Base-by-base conservation (phyloP, 2,113 vertebrate species). In the Toxotes jaculatrix region DNA sequence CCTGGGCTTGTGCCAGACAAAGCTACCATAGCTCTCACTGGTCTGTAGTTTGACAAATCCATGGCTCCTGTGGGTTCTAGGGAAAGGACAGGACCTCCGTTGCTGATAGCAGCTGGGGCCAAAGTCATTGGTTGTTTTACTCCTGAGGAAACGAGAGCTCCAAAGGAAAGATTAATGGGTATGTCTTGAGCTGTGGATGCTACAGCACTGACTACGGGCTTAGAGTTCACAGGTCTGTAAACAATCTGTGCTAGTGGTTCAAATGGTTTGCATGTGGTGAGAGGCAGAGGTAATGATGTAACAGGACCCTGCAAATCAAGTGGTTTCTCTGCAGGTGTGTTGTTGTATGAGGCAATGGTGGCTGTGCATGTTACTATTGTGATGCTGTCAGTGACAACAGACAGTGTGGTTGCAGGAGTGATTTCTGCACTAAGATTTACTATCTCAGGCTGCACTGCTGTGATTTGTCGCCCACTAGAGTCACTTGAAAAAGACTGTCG, bases 31-130 rank as follows among this genome's bases (percentile, higher is more conserved):
- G 97, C 96, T 90, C 94, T 96, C 60, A 97, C 89, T 78, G 97
- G 96, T 90, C 96, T 99, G 45, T 97, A 95, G 67, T 97, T 98
- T 89, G 97, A 98, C 31, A 99, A 95, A 87, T 99, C 98, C 88
- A 99, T 97, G 5, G 92, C 97, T 61, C 93, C 96, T 76, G 92
- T 94, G 23, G 96, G 95, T 71, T 94, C 93, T 14, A 91, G 38
- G 42, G 85, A 87, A 75, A 91, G 45, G 23, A 89, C 45, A 61
- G 90, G 85, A 87, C 89, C 94, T 82, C 93, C 96, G 80, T 95
- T 97, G 74, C 93, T 96, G 65, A 96, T 90, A 77, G 93, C 78
- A 78, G 90, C 77, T 56, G 95, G 94, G 59, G 93, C 89, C 7
- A 87, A 88, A n/a, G 91, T 93, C 64, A 95, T 79, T 65, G 96